A percentile compares a stretch with the other conserved stretches of the same genome.
phyloP scores from a whole-genome alignment of 2,113 vertebrate genomes.

The Menidia beryllina region DNA sequence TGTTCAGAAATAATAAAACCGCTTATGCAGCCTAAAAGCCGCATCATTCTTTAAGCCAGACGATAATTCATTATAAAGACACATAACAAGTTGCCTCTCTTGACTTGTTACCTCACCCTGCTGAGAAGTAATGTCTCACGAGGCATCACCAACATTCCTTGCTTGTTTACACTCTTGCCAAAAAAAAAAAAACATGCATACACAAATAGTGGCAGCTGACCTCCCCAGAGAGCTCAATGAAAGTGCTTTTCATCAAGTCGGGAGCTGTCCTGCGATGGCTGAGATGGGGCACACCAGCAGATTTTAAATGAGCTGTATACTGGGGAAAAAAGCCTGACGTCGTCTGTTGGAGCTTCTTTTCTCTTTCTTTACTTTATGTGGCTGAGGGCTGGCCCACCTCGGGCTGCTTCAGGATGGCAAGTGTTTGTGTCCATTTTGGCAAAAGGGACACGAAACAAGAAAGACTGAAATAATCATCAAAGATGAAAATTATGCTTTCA shows the following conservation, averaged over 20 bases:
- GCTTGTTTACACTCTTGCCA: conserved; percentile 47
- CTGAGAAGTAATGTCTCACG: conserved; percentile 64
- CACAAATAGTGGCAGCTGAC: conserved; percentile 66
- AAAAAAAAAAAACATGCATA: conserved; percentile 38
- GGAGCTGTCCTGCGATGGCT: conserved; percentile 73
- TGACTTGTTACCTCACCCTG: conserved; percentile 51
- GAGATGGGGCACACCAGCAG: conserved; percentile 72
- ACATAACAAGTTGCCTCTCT: conserved; percentile 49
- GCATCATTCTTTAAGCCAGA: background rate
- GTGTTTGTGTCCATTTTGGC: conserved; percentile 17
- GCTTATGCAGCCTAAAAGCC: background rate
- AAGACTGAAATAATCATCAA: conserved; percentile 44
- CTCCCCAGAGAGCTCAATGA: conserved; percentile 78
- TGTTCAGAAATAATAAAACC: conserved; percentile 11
- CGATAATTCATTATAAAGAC: conserved; percentile 26
- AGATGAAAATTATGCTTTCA: conserved; percentile 28
- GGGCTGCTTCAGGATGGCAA: conserved; percentile 45
- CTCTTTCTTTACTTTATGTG: conserved; percentile 50
- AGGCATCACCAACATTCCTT: conserved; percentile 44
- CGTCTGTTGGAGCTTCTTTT: conserved; percentile 66
- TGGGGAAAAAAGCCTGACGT: conserved; percentile 75
- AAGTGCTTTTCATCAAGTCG: conserved; percentile 79
- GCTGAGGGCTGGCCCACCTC: conserved; percentile 53
- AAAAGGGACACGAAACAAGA: conserved; percentile 31
- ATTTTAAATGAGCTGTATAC: conserved; percentile 81